Evolutionary conservation across 2,888 invertebrate genomes (phyloP).

Genomic region (Parapristionchus giblindavisi): DNA sequence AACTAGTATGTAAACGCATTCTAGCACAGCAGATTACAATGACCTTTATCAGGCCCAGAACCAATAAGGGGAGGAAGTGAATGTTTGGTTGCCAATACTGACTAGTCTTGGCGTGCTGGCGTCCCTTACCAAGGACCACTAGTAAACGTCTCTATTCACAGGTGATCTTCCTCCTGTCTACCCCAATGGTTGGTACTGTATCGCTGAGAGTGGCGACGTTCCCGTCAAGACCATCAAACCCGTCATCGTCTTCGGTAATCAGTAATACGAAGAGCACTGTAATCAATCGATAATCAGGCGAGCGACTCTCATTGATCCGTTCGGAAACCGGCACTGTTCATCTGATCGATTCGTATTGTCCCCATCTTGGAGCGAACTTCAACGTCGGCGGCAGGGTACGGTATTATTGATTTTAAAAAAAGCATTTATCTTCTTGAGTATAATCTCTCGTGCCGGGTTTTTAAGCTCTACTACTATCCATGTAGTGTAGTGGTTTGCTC

Average conservation of each 20-base stretch:
- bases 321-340: slow-evolving; percentile 77
- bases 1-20: no score
- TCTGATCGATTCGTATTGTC: slow-evolving; percentile 86
- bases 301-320: slow-evolving; percentile 80
- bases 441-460: no score
- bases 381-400: slow-evolving; percentile 78
- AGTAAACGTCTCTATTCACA: no score
- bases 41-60: no score
- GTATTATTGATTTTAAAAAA: background rate
- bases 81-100: no score
- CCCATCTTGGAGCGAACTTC: slow-evolving; percentile 88
- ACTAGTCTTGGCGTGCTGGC: no score
- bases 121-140: no score
- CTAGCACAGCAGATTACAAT: no score
- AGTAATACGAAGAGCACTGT: slow-evolving; percentile 20
- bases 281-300: slow-evolving; percentile 72
- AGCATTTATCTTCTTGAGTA: no score
- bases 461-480: no score
- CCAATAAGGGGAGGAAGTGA: no score
- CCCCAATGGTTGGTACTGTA: slow-evolving; percentile 88
- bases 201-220: slow-evolving; percentile 79
- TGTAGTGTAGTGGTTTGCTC: background rate
- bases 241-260: slow-evolving; percentile 78
- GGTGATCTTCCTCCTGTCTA: slow-evolving; percentile 83
- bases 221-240: slow-evolving; percentile 74